A percentile compares a stretch with the other conserved stretches of the same genome.
Evolutionary conservation across 1,140 invertebrate genomes (phyloP).

Genomic region (Drosophila dunni): DNA sequence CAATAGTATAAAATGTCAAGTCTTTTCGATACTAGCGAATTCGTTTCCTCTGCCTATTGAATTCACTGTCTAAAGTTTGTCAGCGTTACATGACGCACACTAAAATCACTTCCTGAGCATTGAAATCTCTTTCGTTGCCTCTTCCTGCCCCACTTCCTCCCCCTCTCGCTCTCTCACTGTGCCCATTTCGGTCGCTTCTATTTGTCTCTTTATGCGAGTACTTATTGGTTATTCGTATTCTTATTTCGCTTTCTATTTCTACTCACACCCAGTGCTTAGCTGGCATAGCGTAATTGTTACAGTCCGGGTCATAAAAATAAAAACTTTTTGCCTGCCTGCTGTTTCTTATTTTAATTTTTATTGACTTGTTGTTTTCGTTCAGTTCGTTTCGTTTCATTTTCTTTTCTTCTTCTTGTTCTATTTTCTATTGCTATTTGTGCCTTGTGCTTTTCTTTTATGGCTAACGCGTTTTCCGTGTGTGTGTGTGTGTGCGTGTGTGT

Average conservation of each 20-base stretch:
- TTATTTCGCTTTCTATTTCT: constrained; percentile 24
- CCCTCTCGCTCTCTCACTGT: too few species aligned
- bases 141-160: too few species aligned
- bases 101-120: too few species aligned
- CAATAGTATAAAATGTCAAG: too few species aligned
- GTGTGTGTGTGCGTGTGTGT: constrained; percentile 29
- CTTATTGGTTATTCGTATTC: constrained; percentile 32
- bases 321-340: constrained; percentile 65
- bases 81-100: too few species aligned
- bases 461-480: constrained; percentile 16
- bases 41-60: too few species aligned
- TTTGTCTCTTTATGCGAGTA: neutral
- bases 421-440: constrained; percentile 29
- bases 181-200: neutral
- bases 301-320: constrained; percentile 54
- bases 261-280: neutral
- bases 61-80: too few species aligned
- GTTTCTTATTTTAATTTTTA: constrained; percentile 74
- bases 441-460: constrained; percentile 56
- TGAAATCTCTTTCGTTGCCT: too few species aligned
- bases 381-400: constrained; percentile 15
- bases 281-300: constrained; percentile 56
- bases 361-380: constrained; percentile 54
- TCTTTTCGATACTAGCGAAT: too few species aligned
- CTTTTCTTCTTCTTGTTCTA: constrained; percentile 4